Percentiles rank a stretch among this genome's conserved stretches.
Evolutionary conservation across 2,797 vertebrate species (phyloP).

Genomic region (Chelon auratus): DNA sequence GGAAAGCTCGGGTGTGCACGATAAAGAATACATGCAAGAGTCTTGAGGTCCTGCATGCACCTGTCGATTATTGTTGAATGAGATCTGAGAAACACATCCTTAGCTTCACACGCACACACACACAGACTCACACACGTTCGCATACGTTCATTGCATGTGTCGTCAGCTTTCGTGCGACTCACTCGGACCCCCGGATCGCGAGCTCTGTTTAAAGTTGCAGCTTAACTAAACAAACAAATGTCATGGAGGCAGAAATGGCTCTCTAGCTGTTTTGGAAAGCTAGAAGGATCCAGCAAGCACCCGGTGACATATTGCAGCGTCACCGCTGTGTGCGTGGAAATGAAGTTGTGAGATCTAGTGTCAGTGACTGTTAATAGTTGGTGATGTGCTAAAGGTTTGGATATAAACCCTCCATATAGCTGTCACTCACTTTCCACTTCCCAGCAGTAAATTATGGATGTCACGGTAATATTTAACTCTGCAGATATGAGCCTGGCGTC

Average conservation of each 20-base stretch:
- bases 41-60: slow-evolving; percentile 38
- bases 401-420: slow-evolving; percentile 23
- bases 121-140: neutral
- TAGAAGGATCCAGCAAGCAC: slow-evolving; percentile 14
- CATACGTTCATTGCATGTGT: neutral
- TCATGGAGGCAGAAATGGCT: slow-evolving; percentile 17
- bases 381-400: slow-evolving; percentile 43
- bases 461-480: slow-evolving; percentile 11
- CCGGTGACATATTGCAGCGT: slow-evolving; percentile 23
- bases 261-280: slow-evolving; percentile 27
- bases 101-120: neutral
- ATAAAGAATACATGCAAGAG: slow-evolving; percentile 22
- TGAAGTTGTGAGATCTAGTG: slow-evolving; percentile 16
- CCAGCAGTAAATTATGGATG: slow-evolving; percentile 11
- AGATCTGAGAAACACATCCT: slow-evolving; percentile 36
- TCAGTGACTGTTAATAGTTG: slow-evolving; percentile 35
- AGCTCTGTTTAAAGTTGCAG: slow-evolving; percentile 14
- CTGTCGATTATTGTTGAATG: slow-evolving; percentile 65
- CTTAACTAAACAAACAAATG: slow-evolving; percentile 39
- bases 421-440: neutral
- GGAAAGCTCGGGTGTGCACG: slow-evolving; percentile 51
- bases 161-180: slow-evolving; percentile 12
- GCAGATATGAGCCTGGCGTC: neutral
- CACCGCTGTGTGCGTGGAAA: slow-evolving; percentile 17
- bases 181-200: slow-evolving; percentile 11